Evolutionary conservation across 2,888 invertebrate species (phyloP), one percentile per base, ranked within the genome.

Genomic region (Micropterix aruncella): DNA sequence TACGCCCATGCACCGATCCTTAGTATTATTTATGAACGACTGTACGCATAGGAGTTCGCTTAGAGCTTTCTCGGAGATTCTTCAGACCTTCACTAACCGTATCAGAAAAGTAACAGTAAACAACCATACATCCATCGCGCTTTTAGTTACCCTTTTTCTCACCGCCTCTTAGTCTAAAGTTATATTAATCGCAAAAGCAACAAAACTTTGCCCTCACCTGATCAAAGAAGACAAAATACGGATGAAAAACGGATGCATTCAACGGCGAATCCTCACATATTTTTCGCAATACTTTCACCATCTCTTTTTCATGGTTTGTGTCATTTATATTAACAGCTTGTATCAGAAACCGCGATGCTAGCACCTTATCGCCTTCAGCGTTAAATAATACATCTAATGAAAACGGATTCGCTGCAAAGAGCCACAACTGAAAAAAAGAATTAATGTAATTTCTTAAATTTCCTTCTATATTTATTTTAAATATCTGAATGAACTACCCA

Each of bases 141-240:
- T n/a, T n/a, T n/a, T n/a, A n/a, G n/a, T n/a, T n/a, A n/a, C n/a
- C n/a, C n/a, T n/a, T n/a, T n/a, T n/a, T n/a, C n/a, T n/a, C n/a
- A n/a, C n/a, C n/a, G n/a, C n/a, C n/a, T n/a, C n/a, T n/a, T n/a
- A n/a, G n/a, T n/a, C n/a, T n/a, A n/a, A n/a, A n/a, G n/a, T n/a
- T n/a, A n/a, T n/a, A n/a, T n/a, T n/a, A n/a, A n/a, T n/a, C n/a
- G n/a, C n/a, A n/a, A n/a, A n/a, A n/a, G n/a, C n/a, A n/a, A n/a
- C n/a, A n/a, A n/a, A n/a, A n/a, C n/a, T n/a, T n/a, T n/a, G n/a
- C 38, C 53, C 52, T 58, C 63, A 80, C 80, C 75, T 85, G 85
- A 65, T 95, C 95, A 57, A 94, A 94, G 67, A 91, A 95, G 12
- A 94, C 90, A 59, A 94, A 95, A 60, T 92, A 93, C 0, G 94